phyloP scores from a whole-genome alignment of 1,140 invertebrate species.

The Mesaphorura yosii region DNA sequence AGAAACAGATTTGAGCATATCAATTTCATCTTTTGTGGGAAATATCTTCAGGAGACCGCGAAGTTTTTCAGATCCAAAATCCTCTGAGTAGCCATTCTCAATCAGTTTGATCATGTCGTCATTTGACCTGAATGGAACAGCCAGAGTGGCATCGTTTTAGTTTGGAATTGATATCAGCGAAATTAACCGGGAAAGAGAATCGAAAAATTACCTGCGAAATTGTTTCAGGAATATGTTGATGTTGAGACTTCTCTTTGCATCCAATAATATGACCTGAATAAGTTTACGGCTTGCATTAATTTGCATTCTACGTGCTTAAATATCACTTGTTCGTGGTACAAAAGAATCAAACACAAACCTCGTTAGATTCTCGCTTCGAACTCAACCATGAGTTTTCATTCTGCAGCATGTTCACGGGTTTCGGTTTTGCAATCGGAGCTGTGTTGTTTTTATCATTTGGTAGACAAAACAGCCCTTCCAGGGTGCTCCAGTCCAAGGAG shows the following conservation, averaged over 20 bases:
- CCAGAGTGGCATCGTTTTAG: too few relatives aligned
- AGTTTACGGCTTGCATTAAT: too few relatives aligned
- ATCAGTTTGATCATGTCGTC: conserved; percentile 84
- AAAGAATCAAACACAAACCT: too few relatives aligned
- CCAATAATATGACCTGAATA: conserved; percentile 72
- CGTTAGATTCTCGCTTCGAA: too few relatives aligned
- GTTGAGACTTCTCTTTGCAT: conserved; percentile 87
- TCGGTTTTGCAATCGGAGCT: conserved; percentile 69
- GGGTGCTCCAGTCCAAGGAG: conserved; percentile 76
- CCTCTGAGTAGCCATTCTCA: conserved; percentile 66
- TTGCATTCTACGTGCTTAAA: too few relatives aligned
- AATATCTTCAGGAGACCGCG: conserved; percentile 82
- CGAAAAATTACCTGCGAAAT: conserved; percentile 71
- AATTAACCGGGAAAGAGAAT: too few relatives aligned
- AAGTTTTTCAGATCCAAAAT: conserved; percentile 84
- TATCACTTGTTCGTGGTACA: too few relatives aligned
- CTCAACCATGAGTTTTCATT: too few relatives aligned
- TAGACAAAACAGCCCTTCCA: conserved; percentile 80
- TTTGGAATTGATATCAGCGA: too few relatives aligned
- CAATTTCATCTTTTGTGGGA: conserved; percentile 83
- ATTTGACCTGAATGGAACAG: too few relatives aligned
- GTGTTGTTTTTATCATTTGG: conserved; percentile 48
- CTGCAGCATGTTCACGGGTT: too few relatives aligned
- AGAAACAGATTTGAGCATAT: conserved; percentile 69
- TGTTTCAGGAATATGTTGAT: conserved; percentile 98